phyloP scores from a whole-genome alignment of 2,797 vertebrate genomes.

The Melanotaenia pygmaea region DNA sequence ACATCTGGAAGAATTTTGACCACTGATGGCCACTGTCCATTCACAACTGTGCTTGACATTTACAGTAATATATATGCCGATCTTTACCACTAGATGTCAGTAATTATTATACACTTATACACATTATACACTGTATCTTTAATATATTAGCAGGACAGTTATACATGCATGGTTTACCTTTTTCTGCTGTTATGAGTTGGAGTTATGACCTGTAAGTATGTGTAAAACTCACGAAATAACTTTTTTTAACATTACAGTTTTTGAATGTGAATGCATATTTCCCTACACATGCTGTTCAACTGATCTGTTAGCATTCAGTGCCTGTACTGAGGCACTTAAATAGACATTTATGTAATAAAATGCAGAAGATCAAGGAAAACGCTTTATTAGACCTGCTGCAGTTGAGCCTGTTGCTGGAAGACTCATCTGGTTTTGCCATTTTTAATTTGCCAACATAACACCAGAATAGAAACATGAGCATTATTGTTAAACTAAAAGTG shows the following conservation, averaged over 20 bases:
- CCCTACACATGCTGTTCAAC: neutral
- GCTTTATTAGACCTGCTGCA: neutral
- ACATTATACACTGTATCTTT: too few relatives aligned
- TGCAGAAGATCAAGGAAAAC: neutral
- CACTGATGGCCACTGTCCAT: too few relatives aligned
- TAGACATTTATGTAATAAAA: slow-evolving; percentile 3
- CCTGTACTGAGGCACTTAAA: neutral
- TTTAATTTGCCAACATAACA: too few relatives aligned
- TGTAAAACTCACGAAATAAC: neutral
- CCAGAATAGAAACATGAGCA: too few relatives aligned
- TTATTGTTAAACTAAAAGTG: too few relatives aligned
- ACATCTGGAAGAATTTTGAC: too few relatives aligned
- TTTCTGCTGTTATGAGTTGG: neutral
- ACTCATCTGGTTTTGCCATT: neutral
- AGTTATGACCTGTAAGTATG: neutral
- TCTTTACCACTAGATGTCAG: too few relatives aligned
- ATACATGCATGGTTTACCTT: neutral
- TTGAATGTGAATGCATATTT: neutral
- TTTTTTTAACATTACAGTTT: neutral
- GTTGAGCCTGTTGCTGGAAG: neutral
- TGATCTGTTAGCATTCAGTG: too few relatives aligned
- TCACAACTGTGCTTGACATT: too few relatives aligned
- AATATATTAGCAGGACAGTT: neutral
- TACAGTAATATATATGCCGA: too few relatives aligned
- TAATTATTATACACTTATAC: too few relatives aligned